Evolutionary conservation across 2,797 vertebrate genomes (phyloP).

Genomic region (Trachurus trachurus): DNA sequence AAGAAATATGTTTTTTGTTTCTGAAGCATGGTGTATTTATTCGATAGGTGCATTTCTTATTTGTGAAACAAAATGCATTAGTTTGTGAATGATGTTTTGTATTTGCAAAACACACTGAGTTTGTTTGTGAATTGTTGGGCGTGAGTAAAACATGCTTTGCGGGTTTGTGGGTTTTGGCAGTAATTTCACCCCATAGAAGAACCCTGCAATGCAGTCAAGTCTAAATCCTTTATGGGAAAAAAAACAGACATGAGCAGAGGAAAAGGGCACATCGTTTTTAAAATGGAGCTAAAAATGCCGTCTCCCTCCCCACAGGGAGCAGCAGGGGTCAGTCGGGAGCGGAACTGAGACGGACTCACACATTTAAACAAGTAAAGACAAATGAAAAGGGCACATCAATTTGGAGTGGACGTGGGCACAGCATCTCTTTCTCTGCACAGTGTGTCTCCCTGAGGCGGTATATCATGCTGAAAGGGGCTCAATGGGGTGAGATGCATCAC

Average conservation of each 20-base stretch:
- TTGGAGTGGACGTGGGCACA: slow-evolving; percentile 60
- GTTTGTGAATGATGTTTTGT: too few relatives aligned
- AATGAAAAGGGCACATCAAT: slow-evolving; percentile 79
- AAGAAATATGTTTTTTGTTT: too few relatives aligned
- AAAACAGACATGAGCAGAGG: slow-evolving; percentile 34
- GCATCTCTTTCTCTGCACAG: slow-evolving; percentile 54
- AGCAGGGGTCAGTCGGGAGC: slow-evolving; percentile 71
- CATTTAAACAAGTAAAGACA: slow-evolving; percentile 73
- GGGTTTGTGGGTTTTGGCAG: too few relatives aligned
- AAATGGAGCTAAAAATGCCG: slow-evolving; percentile 62
- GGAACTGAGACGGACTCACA: slow-evolving; percentile 51
- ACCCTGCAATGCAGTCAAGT: slow-evolving; percentile 30
- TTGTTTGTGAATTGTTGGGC: too few relatives aligned
- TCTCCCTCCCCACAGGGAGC: slow-evolving; percentile 62
- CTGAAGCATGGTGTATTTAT: too few relatives aligned
- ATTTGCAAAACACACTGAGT: too few relatives aligned
- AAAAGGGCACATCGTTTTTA: slow-evolving; percentile 69
- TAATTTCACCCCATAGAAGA: too few relatives aligned
- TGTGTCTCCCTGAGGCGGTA: slow-evolving; percentile 48
- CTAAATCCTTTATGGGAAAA: slow-evolving; percentile 26
- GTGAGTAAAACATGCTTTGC: too few relatives aligned
- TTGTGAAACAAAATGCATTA: too few relatives aligned
- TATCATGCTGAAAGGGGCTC: slow-evolving; percentile 59
- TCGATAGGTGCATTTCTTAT: too few relatives aligned
- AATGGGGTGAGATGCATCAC: slow-evolving; percentile 64